These are phyloP conservation scores for Salvelinus fontinalis DNA, from an alignment of 2,113 vertebrate genomes.

Conservation along the genomic window DNA sequence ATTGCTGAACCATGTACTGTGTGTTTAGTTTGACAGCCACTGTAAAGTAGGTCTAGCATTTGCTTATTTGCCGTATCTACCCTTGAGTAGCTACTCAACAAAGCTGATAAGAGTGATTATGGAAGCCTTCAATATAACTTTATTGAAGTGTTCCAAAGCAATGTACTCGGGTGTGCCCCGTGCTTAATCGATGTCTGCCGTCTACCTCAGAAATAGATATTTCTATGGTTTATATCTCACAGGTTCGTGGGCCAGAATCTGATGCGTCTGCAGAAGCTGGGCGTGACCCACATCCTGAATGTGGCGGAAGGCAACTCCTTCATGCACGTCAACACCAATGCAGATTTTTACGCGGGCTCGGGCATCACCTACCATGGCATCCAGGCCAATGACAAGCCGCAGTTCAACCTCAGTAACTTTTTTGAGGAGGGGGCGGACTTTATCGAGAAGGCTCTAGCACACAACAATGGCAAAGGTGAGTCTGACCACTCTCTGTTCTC, in stretches of 20 bases:
- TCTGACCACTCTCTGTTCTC: neutral
- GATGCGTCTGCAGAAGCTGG: conserved; percentile 86
- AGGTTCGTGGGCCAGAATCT: conserved; percentile 95
- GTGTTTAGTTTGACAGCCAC: no score
- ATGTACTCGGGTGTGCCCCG: no score
- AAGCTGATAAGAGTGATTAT: no score
- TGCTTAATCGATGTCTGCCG: no score
- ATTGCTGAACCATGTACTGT: no score
- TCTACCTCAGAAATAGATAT: no score
- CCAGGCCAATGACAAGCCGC: conserved; percentile 89
- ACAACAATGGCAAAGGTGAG: conserved; percentile 88
- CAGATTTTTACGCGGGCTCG: conserved; percentile 90
- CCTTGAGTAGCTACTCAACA: no score
- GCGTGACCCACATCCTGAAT: conserved; percentile 94
- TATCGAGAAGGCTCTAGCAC: conserved; percentile 89
- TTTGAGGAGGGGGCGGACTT: conserved; percentile 96
- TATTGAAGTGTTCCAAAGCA: no score
- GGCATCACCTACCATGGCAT: conserved; percentile 94
- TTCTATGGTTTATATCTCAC: conserved; percentile 12
- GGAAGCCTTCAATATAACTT: no score
- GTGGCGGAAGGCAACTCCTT: conserved; percentile 95
- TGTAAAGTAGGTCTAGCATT: no score
- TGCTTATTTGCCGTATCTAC: no score
- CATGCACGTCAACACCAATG: conserved; percentile 97
- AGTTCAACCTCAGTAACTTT: conserved; percentile 92